A percentile compares a stretch with the other conserved stretches of the same genome.
Conservation (phyloP, 1,140 invertebrate genomes). For the Drosophila arawakana region DNA sequence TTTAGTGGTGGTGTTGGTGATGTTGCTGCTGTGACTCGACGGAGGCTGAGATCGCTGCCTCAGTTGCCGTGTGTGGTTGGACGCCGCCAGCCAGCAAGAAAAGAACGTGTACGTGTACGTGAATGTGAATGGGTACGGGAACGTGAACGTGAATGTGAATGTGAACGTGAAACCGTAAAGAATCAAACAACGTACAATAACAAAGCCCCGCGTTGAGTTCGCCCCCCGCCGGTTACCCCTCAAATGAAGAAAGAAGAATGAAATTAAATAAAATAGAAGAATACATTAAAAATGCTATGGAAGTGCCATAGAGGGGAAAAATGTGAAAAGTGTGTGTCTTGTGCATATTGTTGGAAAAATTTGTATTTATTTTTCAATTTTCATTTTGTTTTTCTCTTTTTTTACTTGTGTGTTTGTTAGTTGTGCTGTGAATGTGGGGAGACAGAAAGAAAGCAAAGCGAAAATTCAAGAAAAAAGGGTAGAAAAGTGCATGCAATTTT, state of each 20-base stretch:
- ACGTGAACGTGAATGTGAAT: conserved; percentile 9
- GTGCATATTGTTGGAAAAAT: conserved; percentile 7
- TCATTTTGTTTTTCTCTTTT: background rate
- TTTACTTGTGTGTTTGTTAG: conserved; percentile 8
- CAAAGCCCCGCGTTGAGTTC: background rate
- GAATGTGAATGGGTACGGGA: background rate
- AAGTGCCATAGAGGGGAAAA: background rate
- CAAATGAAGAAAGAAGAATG: background rate
- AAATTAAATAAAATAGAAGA: background rate
- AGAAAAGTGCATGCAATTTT: conserved; percentile 19
- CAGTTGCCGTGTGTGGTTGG: conserved; percentile 75
- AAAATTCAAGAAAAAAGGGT: conserved; percentile 3
- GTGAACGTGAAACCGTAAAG: conserved; percentile 7
- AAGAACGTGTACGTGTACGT: conserved; percentile 32
- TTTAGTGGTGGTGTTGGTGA: conserved; percentile 9
- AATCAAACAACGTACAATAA: conserved; percentile 10
- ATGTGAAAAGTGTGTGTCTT: conserved; percentile 26
- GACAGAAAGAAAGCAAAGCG: background rate
- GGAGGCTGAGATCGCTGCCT: conserved; percentile 24
- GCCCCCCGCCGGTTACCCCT: background rate
- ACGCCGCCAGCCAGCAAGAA: conserved; percentile 59
- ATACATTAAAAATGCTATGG: background rate
- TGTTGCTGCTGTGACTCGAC: conserved; percentile 20
- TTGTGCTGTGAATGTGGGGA: background rate
- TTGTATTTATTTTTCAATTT: no score